Evolutionary conservation across 2,113 vertebrate species (phyloP).

Genomic region (Garra rufa): DNA sequence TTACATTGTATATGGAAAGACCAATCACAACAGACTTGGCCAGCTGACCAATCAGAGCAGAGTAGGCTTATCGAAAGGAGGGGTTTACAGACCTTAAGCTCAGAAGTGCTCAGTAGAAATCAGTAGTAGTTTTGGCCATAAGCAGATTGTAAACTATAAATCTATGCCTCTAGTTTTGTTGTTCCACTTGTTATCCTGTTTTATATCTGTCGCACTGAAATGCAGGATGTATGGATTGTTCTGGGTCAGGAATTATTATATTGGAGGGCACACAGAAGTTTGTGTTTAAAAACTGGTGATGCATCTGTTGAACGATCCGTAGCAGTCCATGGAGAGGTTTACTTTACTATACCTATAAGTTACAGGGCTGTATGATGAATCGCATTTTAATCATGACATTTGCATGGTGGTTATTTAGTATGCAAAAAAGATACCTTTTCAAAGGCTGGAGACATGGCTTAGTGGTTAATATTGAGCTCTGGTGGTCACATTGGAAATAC

Average conservation of each 20-base stretch:
- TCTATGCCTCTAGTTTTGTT: conserved; percentile 33
- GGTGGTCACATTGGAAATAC: background rate
- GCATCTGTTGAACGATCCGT: conserved; percentile 16
- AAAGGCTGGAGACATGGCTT: background rate
- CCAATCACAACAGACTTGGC: no score
- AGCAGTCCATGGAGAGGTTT: background rate
- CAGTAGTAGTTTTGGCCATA: no score
- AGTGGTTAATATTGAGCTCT: background rate
- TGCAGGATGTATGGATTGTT: background rate
- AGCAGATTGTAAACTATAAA: conserved; percentile 48
- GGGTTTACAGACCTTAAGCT: no score
- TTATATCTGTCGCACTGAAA: conserved; percentile 46
- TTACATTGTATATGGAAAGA: no score
- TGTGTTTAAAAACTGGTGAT: conserved; percentile 42
- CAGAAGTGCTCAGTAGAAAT: no score
- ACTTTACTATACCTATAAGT: background rate
- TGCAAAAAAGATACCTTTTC: background rate
- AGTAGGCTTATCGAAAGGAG: no score
- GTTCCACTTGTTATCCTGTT: conserved; percentile 9
- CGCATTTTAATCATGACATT: background rate
- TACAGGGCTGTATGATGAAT: background rate
- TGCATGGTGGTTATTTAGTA: background rate
- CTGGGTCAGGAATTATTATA: conserved; percentile 44
- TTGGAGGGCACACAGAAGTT: conserved; percentile 34
- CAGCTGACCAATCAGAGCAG: no score